Base-by-base conservation (phyloP, 2,888 invertebrate genomes). In the Spicauda simplicius region DNA sequence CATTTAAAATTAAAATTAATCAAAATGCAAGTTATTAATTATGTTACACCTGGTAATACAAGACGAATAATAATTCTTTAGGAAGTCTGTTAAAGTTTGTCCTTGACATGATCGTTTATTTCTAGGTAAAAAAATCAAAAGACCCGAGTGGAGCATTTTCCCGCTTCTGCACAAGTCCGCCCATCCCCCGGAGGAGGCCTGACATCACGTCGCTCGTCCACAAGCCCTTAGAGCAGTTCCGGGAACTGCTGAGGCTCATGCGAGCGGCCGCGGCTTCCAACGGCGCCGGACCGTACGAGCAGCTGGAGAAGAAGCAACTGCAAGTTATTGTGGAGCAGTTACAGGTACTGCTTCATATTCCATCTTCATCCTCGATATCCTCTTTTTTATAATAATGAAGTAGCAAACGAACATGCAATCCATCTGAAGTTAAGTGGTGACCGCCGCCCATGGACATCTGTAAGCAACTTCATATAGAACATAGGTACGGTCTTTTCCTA, bases 131-230 rank as follows among this genome's bases (percentile, higher is more conserved):
- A 80, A 96, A 96, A 81, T 95, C 95, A 53, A 95, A 95, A 80
- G 96, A 96, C 78, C 94, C 95, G 66, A 97, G 97, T 77, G 95
- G 96, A 12, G 96, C 96, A 33, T 97, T 98, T 84, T 96, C 96
- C 61, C 94, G 96, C 70, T 96, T 97, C 82, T 95, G 97, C 76
- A 96, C 96, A 69, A 96, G 96, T 78, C 97, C 97, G 2, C 95
- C 96, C 16, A 96, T 97, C 76, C 97, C 97, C 2, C 94, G 97
- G 72, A 94, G 96, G 84, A 95, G 97, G 73, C 97, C 97, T 14
- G 97, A 98, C 83, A 95, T 98, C 72, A 97, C 97, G 12, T 96
- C 97, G 14, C 95, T 97, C 74, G 95, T 98, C 70, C 96, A 97
- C 84, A 96, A 97, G 79, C 97, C 97, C 0, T 85, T 97, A 75